Evolutionary conservation across 2,113 vertebrate species (phyloP).

Genomic region (Archocentrus centrarchus): DNA sequence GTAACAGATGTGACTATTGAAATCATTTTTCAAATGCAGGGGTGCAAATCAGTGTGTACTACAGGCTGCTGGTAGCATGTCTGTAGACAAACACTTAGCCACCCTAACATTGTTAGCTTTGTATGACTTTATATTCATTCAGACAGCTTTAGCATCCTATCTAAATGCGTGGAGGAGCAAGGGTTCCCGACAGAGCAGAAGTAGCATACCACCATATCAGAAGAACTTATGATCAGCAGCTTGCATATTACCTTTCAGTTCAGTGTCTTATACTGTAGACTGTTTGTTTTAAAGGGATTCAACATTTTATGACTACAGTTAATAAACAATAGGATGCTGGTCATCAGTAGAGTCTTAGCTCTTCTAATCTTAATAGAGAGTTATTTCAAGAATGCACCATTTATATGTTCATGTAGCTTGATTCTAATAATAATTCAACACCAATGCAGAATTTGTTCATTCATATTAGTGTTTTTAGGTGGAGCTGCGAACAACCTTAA

Average conservation of each 20-base stretch:
- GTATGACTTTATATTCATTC: neutral
- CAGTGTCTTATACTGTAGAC: neutral
- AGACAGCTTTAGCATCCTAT: neutral
- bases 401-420: too few relatives aligned
- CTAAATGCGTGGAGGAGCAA: neutral
- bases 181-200: neutral
- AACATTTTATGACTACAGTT: too few relatives aligned
- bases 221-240: neutral
- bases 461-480: too few relatives aligned
- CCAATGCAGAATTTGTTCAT: too few relatives aligned
- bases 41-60: neutral
- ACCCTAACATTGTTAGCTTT: neutral
- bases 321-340: too few relatives aligned
- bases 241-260: neutral
- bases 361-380: too few relatives aligned
- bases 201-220: neutral
- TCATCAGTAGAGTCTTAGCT: too few relatives aligned
- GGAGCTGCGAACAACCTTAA: too few relatives aligned
- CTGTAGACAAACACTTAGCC: neutral
- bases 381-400: too few relatives aligned
- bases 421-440: too few relatives aligned
- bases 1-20: neutral
- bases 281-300: neutral
- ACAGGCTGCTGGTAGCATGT: neutral
- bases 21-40: neutral